phyloP scores from a whole-genome alignment of 2,113 vertebrate species.

The Geococcyx californianus region DNA sequence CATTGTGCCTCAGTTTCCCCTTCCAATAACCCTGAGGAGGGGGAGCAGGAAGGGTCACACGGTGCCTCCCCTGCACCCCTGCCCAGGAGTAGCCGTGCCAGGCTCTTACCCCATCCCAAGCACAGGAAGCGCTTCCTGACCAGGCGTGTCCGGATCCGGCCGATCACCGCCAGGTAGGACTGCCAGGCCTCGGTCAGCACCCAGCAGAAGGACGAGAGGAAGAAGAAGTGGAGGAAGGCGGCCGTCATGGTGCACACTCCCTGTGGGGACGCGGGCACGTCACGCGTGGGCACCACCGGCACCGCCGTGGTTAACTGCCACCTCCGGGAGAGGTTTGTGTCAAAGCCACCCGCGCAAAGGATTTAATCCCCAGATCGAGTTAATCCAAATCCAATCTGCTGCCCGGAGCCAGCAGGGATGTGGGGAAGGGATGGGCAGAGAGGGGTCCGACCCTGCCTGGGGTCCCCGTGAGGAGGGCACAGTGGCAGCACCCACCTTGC shows the following conservation, averaged over 20 bases:
- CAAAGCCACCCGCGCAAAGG: background rate
- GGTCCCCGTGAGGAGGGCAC: accelerated
- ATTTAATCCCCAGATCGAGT: constrained; percentile 31
- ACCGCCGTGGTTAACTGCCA: accelerated
- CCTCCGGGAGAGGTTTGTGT: background rate
- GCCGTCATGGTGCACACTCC: constrained; percentile 95
- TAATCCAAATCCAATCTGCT: constrained; percentile 58
- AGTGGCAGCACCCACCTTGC: constrained; percentile 84
- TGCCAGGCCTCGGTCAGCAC: constrained; percentile 99
- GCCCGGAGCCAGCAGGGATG: background rate
- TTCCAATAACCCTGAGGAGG: background rate
- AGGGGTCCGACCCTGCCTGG: accelerated
- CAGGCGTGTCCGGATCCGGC: constrained; percentile 93
- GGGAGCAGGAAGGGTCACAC: accelerated
- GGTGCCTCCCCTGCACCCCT: background rate
- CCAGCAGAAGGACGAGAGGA: constrained; percentile 99
- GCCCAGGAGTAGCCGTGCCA: accelerated
- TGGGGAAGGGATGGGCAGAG: accelerated
- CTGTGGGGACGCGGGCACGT: constrained; percentile 22
- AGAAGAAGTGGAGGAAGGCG: constrained; percentile 98
- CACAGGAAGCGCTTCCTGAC: constrained; percentile 98
- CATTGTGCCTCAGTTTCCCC: background rate
- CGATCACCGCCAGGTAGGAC: constrained; percentile 97
- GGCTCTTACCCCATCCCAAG: constrained; percentile 94
- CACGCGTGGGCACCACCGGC: background rate